These are phyloP conservation scores for Pygoscelis antarcticus DNA, from an alignment of 2,113 vertebrate genomes.

Conservation along the genomic window DNA sequence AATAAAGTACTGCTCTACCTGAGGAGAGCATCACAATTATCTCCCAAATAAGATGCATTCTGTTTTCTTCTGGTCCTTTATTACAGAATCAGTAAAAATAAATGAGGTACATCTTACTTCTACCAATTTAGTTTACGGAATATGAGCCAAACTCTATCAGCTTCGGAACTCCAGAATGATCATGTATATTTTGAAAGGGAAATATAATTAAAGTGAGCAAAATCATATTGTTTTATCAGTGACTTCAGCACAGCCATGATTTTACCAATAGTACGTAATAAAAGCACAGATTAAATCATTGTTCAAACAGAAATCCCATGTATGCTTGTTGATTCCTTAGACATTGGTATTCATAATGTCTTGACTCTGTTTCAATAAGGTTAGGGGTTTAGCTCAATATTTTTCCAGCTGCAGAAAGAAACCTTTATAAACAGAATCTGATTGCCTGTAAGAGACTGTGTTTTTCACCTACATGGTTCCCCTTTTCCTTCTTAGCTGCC, in stretches of 20 bases:
- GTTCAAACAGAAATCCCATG: constrained; percentile 33
- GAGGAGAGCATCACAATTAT: neutral
- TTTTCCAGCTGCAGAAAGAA: constrained; percentile 11
- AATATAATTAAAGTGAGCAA: constrained; percentile 17
- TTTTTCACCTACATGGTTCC: neutral
- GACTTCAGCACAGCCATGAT: neutral
- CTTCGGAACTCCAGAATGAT: neutral
- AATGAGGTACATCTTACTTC: neutral
- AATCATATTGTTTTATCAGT: constrained; percentile 1
- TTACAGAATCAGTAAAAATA: neutral
- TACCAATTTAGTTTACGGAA: neutral
- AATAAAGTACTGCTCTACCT: neutral
- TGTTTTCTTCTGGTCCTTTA: neutral
- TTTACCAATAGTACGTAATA: constrained; percentile 15
- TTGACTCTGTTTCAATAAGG: constrained; percentile 49
- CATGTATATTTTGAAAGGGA: neutral
- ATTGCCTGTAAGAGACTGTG: neutral
- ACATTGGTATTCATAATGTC: constrained; percentile 43
- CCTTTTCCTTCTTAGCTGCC: neutral
- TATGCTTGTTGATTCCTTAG: constrained; percentile 19
- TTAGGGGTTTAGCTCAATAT: constrained; percentile 32
- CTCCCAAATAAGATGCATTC: neutral
- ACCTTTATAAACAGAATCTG: constrained; percentile 2
- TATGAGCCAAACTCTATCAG: neutral
- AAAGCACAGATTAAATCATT: constrained; percentile 42